phyloP scores from a whole-genome alignment of 2,113 vertebrate species.

The Embiotoca jacksoni region DNA sequence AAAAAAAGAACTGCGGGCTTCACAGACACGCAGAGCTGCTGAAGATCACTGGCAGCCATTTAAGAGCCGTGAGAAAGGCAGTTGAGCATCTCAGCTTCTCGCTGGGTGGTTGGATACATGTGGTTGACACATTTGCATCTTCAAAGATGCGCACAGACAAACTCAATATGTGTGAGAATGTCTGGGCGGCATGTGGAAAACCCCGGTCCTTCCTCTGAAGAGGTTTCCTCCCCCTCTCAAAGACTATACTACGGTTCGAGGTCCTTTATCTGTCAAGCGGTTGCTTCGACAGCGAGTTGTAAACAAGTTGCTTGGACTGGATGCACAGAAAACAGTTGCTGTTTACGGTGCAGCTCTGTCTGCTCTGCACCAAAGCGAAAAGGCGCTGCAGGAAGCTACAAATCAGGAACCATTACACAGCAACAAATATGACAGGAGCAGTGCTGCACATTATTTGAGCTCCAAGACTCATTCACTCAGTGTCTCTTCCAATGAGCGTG shows the following conservation, averaged over 20 bases:
- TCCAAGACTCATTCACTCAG: conserved; percentile 77
- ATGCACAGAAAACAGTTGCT: conserved; percentile 56
- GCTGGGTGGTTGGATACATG: conserved; percentile 79
- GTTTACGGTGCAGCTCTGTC: conserved; percentile 15
- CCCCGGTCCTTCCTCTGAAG: conserved; percentile 65
- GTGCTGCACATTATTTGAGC: conserved; percentile 71
- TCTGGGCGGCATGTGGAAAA: conserved; percentile 78
- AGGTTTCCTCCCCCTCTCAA: conserved; percentile 55
- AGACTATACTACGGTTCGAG: conserved; percentile 41
- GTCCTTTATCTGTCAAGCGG: conserved; percentile 70
- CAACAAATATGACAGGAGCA: conserved; percentile 77
- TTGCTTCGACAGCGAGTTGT: conserved; percentile 52
- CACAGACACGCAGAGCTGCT: conserved; percentile 50
- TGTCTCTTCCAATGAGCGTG: conserved; percentile 76
- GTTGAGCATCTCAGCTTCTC: conserved; percentile 66
- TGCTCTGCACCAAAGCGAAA: conserved; percentile 57
- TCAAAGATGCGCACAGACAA: conserved; percentile 81
- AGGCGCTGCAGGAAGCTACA: conserved; percentile 65
- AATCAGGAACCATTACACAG: conserved; percentile 72
- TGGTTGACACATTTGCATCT: conserved; percentile 82
- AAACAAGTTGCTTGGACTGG: conserved; percentile 72
- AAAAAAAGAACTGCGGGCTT: conserved; percentile 56
- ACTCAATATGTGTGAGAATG: conserved; percentile 77
- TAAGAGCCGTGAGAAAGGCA: conserved; percentile 78
- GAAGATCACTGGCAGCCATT: conserved; percentile 76